Evolutionary conservation across 2,888 invertebrate species (phyloP).

Genomic region (Athetis lepigone): DNA sequence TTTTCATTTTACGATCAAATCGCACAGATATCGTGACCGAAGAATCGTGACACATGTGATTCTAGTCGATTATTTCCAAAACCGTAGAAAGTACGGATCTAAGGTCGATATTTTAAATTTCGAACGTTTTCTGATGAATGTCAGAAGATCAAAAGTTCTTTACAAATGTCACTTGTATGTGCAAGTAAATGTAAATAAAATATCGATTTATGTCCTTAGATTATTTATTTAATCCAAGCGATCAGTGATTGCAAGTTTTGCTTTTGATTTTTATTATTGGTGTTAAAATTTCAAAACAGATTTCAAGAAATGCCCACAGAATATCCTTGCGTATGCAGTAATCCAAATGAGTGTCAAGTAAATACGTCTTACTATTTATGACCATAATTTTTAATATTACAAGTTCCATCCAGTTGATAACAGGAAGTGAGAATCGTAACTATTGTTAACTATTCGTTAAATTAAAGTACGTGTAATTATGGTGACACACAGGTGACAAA

Average conservation of each 20-base stretch:
- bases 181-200: slow-evolving; percentile 12
- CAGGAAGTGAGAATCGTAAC: too few relatives aligned
- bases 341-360: slow-evolving; percentile 71
- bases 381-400: too few relatives aligned
- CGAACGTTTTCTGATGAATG: slow-evolving; percentile 26
- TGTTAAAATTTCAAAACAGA: slow-evolving; percentile 27
- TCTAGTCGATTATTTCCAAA: too few relatives aligned
- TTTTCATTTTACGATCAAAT: too few relatives aligned
- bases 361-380: too few relatives aligned
- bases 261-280: not conserved
- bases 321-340: slow-evolving; percentile 71
- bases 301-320: slow-evolving; percentile 68
- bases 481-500: too few relatives aligned
- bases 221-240: too few relatives aligned
- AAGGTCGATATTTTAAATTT: slow-evolving; percentile 48
- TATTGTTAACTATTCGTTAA: too few relatives aligned
- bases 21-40: too few relatives aligned
- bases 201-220: slow-evolving; percentile 2
- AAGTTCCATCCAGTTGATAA: too few relatives aligned
- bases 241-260: not conserved
- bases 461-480: too few relatives aligned
- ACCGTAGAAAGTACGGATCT: not conserved
- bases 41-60: too few relatives aligned
- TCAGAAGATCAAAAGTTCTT: slow-evolving; percentile 28
- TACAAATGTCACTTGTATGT: slow-evolving; percentile 30